Evolutionary conservation across 1,140 invertebrate genomes (phyloP).

Genomic region (Caenorhabditis latens): DNA sequence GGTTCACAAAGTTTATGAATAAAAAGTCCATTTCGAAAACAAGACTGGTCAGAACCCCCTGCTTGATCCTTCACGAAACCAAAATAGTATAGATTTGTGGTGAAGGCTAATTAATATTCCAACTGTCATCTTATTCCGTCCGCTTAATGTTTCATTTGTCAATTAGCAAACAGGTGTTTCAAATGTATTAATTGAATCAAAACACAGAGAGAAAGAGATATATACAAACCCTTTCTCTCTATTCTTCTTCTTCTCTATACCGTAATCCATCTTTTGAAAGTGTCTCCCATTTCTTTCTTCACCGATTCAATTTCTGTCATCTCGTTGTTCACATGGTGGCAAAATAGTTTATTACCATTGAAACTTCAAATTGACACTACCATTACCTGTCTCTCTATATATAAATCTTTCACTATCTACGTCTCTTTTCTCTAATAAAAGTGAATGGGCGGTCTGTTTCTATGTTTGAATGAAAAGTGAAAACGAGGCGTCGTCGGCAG

Average conservation of each 20-base stretch:
- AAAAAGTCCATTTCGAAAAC: no score
- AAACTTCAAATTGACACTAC: constrained; percentile 30
- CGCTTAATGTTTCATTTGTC: not conserved
- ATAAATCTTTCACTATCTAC: not conserved
- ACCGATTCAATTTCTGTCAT: not conserved
- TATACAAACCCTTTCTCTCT: no score
- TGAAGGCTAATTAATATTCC: no score
- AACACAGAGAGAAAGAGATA: not conserved
- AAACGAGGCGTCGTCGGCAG: constrained; percentile 46
- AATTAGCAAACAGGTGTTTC: constrained; percentile 30
- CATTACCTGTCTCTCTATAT: not conserved
- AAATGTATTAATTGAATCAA: constrained; percentile 4
- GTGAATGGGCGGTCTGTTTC: constrained; percentile 3
- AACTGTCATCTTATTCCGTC: not conserved
- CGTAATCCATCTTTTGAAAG: not conserved
- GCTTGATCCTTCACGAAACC: no score
- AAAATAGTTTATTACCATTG: constrained; percentile 15
- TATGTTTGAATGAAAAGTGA: constrained; percentile 37
- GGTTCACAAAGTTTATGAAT: no score
- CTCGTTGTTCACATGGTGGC: not conserved
- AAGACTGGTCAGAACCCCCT: no score
- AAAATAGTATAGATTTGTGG: no score
- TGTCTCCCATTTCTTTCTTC: not conserved
- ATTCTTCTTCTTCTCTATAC: not conserved
- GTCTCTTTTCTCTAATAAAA: constrained; percentile 5